Evolutionary conservation across 2,888 invertebrate species (phyloP).

Genomic region (Chrysotoxum bicinctum): DNA sequence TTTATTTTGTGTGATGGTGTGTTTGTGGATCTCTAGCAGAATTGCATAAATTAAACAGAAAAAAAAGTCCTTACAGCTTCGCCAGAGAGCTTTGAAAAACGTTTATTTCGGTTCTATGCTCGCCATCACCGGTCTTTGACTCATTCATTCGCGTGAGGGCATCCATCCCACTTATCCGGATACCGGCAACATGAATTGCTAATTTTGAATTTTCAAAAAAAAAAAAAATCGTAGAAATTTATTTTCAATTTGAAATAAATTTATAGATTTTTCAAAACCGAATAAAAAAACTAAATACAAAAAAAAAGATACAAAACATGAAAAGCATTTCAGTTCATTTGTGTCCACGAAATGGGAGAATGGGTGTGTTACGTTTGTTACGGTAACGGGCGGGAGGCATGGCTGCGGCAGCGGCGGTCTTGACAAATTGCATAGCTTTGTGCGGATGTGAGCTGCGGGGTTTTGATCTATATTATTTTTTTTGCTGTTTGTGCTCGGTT

Average conservation of each 20-base stretch:
- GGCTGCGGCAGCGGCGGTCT: neutral
- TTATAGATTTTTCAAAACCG: conserved; percentile 39
- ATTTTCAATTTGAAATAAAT: conserved; percentile 48
- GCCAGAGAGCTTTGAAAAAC: conserved; percentile 19
- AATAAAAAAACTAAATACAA: neutral
- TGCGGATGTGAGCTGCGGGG: conserved; percentile 12
- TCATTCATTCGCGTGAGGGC: conserved; percentile 29
- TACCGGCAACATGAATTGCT: conserved; percentile 22
- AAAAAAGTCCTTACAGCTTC: conserved; percentile 24
- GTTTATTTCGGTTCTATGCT: conserved; percentile 43
- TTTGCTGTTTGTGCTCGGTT: neutral
- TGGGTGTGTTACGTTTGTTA: conserved; percentile 38
- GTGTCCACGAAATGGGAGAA: conserved; percentile 27
- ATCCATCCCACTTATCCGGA: conserved; percentile 45
- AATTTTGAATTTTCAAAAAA: conserved; percentile 28
- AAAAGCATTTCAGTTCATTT: conserved; percentile 52
- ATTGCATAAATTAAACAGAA: conserved; percentile 50
- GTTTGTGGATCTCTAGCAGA: conserved; percentile 19
- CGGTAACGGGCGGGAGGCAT: neutral
- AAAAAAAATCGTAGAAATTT: conserved; percentile 28
- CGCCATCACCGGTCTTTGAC: conserved; percentile 56
- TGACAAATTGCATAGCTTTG: conserved; percentile 66
- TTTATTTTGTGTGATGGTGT: neutral
- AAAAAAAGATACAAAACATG: conserved; percentile 15
- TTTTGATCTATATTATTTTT: conserved; percentile 27